Conservation (phyloP, 2,888 invertebrate genomes). For the Saturnia japonica region DNA sequence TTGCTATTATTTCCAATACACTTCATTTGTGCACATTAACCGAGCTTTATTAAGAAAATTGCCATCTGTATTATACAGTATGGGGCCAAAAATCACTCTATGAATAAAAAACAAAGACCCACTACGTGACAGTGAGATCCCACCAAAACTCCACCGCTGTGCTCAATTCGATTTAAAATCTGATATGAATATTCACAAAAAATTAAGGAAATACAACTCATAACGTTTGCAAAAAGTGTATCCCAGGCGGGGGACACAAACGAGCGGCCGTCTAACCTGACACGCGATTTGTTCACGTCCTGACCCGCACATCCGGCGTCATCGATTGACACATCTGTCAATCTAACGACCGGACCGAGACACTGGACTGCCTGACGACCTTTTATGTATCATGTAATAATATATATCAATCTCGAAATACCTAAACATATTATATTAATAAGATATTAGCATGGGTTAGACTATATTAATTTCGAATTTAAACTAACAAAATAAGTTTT, state of each 20-base stretch:
- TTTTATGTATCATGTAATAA: constrained; percentile 20
- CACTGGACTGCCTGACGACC: constrained; percentile 29
- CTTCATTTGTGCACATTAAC: no score
- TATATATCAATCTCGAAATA: neutral
- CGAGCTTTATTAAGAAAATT: no score
- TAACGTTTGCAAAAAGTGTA: constrained; percentile 18
- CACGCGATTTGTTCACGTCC: constrained; percentile 56
- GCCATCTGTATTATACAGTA: no score
- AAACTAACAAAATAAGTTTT: no score
- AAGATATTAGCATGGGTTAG: no score
- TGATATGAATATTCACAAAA: neutral
- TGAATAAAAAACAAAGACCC: no score
- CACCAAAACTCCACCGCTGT: no score
- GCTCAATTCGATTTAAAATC: neutral
- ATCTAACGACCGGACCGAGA: constrained; percentile 42
- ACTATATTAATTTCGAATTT: no score
- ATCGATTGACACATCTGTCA: constrained; percentile 73
- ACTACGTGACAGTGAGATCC: no score
- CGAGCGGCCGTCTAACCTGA: constrained; percentile 50
- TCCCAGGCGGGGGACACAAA: constrained; percentile 20
- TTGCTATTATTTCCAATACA: no score
- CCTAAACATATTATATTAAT: neutral
- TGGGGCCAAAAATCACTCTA: no score
- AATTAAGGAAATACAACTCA: neutral
- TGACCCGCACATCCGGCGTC: constrained; percentile 56